Percentiles rank a stretch among this genome's conserved stretches.
phyloP scores from a whole-genome alignment of 2,113 vertebrate genomes.

The Nycticorax nycticorax region DNA sequence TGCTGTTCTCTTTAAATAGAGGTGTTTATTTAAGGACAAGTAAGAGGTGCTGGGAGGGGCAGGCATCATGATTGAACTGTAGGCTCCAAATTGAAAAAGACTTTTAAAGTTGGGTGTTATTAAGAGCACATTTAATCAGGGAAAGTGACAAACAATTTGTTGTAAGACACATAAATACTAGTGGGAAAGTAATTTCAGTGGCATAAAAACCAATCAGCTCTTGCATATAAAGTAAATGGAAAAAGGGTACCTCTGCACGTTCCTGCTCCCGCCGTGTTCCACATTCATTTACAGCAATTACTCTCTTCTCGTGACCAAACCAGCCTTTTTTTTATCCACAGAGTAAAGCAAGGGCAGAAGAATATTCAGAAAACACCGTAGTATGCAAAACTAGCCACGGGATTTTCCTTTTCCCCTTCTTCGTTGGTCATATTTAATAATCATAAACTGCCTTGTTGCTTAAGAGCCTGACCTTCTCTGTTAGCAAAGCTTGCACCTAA shows the following conservation, averaged over 20 bases:
- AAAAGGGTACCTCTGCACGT: not conserved
- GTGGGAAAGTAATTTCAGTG: slow-evolving; percentile 56
- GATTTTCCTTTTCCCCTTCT: not conserved
- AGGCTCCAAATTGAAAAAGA: slow-evolving; percentile 45
- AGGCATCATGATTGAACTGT: slow-evolving; percentile 47
- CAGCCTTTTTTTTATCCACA: not conserved
- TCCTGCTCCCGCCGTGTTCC: not conserved
- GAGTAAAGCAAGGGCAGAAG: not conserved
- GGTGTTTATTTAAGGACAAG: slow-evolving; percentile 16
- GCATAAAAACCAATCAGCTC: slow-evolving; percentile 47
- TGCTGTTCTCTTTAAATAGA: not conserved
- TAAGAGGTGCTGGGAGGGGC: slow-evolving; percentile 26
- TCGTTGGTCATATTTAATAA: slow-evolving; percentile 41
- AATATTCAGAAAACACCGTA: not conserved
- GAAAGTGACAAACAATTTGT: slow-evolving; percentile 67
- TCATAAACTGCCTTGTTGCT: slow-evolving; percentile 48
- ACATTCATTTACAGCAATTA: slow-evolving; percentile 1
- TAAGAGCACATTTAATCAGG: slow-evolving; percentile 64
- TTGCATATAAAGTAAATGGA: slow-evolving; percentile 41
- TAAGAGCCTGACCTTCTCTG: slow-evolving; percentile 48
- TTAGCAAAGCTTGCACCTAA: slow-evolving; percentile 24
- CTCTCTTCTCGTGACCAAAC: not conserved
- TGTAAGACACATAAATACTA: slow-evolving; percentile 63
- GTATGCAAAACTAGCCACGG: not conserved
- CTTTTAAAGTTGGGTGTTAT: slow-evolving; percentile 51